Evolutionary conservation across 2,888 invertebrate species (phyloP).

Genomic region (Cryptus viduatorius): DNA sequence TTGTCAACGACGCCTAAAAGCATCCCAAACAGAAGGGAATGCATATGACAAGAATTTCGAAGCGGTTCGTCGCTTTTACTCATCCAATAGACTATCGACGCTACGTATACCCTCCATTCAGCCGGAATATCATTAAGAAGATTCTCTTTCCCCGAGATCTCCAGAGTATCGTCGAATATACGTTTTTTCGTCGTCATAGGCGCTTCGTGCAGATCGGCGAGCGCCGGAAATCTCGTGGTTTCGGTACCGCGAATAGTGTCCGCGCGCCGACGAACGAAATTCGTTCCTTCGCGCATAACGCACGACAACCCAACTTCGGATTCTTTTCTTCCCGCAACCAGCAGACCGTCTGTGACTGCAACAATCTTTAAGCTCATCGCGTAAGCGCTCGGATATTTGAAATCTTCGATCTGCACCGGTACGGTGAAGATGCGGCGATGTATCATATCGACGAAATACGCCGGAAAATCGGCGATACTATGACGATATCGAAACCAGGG

Average conservation of each 20-base stretch:
- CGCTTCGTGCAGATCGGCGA: constrained; percentile 80
- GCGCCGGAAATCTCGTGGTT: constrained; percentile 78
- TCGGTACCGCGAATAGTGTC: constrained; percentile 2
- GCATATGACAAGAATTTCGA: constrained; percentile 85
- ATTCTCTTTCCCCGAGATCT: constrained; percentile 82
- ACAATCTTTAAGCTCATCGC: constrained; percentile 87
- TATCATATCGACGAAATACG: constrained; percentile 89
- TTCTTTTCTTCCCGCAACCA: constrained; percentile 33
- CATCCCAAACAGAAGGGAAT: constrained; percentile 87
- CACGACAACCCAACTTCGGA: constrained; percentile 8
- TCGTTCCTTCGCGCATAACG: constrained; percentile 43
- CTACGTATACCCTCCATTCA: constrained; percentile 88
- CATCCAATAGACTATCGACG: constrained; percentile 88
- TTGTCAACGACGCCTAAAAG: constrained; percentile 87
- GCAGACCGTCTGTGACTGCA: constrained; percentile 43
- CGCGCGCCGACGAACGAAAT: constrained; percentile 18
- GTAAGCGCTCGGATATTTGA: constrained; percentile 87
- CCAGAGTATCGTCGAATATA: constrained; percentile 86
- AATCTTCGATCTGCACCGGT: constrained; percentile 91
- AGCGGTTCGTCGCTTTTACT: constrained; percentile 84
- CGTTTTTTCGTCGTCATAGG: constrained; percentile 74
- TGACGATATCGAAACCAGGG: constrained; percentile 89
- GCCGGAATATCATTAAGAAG: constrained; percentile 85
- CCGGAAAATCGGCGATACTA: constrained; percentile 87
- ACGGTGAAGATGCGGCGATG: constrained; percentile 89